Percentiles rank a stretch among this genome's conserved stretches.
Conservation (phyloP, 2,888 invertebrate genomes). For the Julus scanicus region DNA sequence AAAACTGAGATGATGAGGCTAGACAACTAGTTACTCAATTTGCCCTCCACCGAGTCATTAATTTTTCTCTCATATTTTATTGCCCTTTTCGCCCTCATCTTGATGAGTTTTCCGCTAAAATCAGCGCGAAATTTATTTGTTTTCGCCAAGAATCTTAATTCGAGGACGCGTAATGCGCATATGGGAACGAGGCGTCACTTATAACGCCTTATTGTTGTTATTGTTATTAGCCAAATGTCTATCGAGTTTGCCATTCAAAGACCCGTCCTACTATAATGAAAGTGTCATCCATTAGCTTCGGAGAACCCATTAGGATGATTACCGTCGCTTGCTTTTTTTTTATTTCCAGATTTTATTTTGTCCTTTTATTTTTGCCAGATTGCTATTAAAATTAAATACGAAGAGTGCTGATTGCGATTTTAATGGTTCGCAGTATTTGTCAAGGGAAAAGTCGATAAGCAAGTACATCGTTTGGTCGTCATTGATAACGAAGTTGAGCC, state of each 20-base stretch:
- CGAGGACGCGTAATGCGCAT: neutral
- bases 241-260: neutral
- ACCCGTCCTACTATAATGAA: neutral
- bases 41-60: constrained; percentile 14
- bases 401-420: neutral
- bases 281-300: neutral
- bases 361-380: neutral
- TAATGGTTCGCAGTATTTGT: neutral
- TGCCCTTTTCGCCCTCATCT: constrained; percentile 36
- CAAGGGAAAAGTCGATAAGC: no score
- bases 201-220: neutral
- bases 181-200: neutral
- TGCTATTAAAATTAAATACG: neutral
- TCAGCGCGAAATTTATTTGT: constrained; percentile 34
- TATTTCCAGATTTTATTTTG: no score
- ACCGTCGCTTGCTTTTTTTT: neutral
- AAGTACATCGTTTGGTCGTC: neutral
- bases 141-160: neutral
- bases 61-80: constrained; percentile 43
- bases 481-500: neutral
- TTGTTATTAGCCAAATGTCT: neutral
- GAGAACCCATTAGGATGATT: neutral
- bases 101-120: constrained; percentile 44
- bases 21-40: neutral
- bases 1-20: neutral